Base-by-base conservation (phyloP, 2,113 vertebrate species). In the Rissa tridactyla region DNA sequence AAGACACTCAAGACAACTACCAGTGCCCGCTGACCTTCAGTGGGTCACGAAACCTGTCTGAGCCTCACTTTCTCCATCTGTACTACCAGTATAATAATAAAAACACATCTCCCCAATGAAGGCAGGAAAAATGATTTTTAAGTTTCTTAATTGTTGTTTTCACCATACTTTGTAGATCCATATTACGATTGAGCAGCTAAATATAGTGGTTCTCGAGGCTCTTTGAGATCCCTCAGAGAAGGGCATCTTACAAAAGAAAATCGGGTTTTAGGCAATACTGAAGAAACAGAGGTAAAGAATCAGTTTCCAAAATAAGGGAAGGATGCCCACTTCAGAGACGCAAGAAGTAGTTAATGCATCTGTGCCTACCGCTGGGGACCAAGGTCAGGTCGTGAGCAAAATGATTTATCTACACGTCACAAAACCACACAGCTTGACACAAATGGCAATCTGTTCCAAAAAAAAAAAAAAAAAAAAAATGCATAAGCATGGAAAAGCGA, bases 341-440 rank as follows among this genome's bases (percentile, higher is more conserved):
- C 72, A 88, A 94, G 23, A 69, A 75, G 68, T 27, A 70, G 73
- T 91, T 91, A 77, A 89, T 76, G 86, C 82, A 52, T 94, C 87
- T 88, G 82, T 75, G 78, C 51, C 82, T 95, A 88, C 89, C 0
- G 2, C 82, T 75, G 64, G 68, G 47, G 84, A 95, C 96, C 91
- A 97, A 96, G 94, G 96, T 95, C 95, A 95, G 91, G 78, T 81
- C 14, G 0, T 0, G 0, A 96, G 66, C 87, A 85, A 82, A 90
- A 91, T 88, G 47, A 95, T 96, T 91, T 90, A 96, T 88, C 86
- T 90, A 38, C 78, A 90, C 6, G 1, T 96, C 91, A 93, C 68
- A 90, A 94, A 96, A 90, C 60, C 96, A 95, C 91, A 78, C 82
- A 94, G 93, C 93, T 86, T 94, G 91, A 90, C 82, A 95, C 93